Evolutionary conservation across 2,113 vertebrate genomes (phyloP), one percentile per base, ranked within the genome.

Genomic region (Platysteira castanea): DNA sequence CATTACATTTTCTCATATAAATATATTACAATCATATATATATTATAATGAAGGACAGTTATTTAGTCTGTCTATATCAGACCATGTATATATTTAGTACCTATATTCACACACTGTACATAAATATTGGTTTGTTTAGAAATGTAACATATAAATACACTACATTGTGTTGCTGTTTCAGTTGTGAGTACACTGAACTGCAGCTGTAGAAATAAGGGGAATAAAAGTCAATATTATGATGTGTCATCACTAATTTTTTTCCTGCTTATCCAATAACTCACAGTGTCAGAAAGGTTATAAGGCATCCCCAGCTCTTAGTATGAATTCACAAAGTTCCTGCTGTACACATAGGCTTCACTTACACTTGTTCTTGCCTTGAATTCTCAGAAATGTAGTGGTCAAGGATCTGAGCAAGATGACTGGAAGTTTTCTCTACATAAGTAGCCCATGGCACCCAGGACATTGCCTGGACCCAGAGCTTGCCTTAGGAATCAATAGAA

Each of bases 201-300:
- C 85, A 91, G 80, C 79, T 92, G 71, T 61, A 84, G 90, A 90
- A 93, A 92, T 83, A 93, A 85, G 60, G 57, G 37, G 59, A 93
- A 90, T 81, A 76, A 65, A 93, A 88, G 82, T 90, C 57, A n/a
- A 53, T 85, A 93, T 87, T 82, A 56, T 90, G 65, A 60, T 42
- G 37, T 76, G 41, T 90, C 65, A 79, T 87, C 78, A 33, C 53
- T 75, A n/a, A n/a, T 85, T 95, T 94, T 85, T 91, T 90, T 46
- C 78, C 79, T 80, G 39, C 85, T 95, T 92, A 82, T 78, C 68
- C 82, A 80, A 60, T 79, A 94, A 90, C 46, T 87, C 74, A 16
- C 11, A 56, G 44, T 35, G 53, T 90, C 53, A 61, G 59, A 91
- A 91, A 83, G 54, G 46, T 74, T 91, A 37, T 19, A 69, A 88